Conservation (phyloP, 1,140 invertebrate species). For the Sinella curviseta region DNA sequence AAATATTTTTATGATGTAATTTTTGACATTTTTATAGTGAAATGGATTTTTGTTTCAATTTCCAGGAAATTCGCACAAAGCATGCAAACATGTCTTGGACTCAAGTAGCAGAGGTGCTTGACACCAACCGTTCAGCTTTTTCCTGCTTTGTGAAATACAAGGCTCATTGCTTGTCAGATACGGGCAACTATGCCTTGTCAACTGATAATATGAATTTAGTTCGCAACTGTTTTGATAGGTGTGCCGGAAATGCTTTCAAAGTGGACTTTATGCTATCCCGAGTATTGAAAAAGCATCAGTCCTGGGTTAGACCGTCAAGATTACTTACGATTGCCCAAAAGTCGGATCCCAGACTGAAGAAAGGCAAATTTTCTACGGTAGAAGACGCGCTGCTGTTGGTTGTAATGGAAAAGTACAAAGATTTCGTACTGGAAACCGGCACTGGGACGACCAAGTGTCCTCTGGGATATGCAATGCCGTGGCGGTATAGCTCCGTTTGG, state of each 20-base stretch:
- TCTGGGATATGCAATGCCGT: not conserved
- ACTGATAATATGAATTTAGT: not conserved
- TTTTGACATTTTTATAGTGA: not conserved
- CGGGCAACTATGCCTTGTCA: too few relatives aligned
- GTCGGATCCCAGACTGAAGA: not conserved
- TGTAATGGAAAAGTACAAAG: not conserved
- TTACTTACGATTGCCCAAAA: not conserved
- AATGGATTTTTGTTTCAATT: not conserved
- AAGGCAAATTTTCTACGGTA: not conserved
- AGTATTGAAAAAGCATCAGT: not conserved
- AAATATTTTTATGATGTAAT: not conserved
- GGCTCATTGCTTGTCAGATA: not conserved
- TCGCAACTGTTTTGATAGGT: not conserved
- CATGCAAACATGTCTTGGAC: not conserved
- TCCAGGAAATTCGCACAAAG: not conserved
- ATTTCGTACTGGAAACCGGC: not conserved
- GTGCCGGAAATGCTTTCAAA: not conserved
- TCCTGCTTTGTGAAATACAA: conserved; percentile 12
- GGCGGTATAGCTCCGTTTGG: not conserved
- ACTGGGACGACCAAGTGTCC: not conserved
- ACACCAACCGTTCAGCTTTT: not conserved
- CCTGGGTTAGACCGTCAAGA: not conserved
- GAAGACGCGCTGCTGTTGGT: not conserved
- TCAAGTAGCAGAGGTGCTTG: not conserved
- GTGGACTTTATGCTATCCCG: not conserved